Percentiles rank a stretch among this genome's conserved stretches.
phyloP scores from a whole-genome alignment of 2,113 vertebrate genomes.

The Apodemus sylvaticus region DNA sequence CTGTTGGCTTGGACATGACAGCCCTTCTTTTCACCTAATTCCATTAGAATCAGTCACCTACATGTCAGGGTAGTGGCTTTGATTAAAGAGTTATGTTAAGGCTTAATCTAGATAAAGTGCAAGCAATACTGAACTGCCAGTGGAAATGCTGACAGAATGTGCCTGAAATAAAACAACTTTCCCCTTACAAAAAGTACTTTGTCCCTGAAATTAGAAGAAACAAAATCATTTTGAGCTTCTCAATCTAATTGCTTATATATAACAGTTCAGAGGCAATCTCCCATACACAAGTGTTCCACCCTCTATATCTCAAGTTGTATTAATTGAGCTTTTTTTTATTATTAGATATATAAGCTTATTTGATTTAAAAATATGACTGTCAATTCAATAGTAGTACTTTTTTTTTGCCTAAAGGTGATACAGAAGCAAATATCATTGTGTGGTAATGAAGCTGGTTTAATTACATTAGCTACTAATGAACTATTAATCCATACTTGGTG shows the following conservation, averaged over 20 bases:
- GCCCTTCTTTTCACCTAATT: constrained; percentile 31
- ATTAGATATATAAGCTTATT: not conserved
- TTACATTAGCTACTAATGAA: constrained; percentile 40
- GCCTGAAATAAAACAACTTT: constrained; percentile 21
- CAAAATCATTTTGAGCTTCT: constrained; percentile 8
- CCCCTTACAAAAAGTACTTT: not conserved
- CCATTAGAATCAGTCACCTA: constrained; percentile 48
- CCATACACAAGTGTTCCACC: not conserved
- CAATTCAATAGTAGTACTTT: not conserved
- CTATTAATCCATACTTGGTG: constrained; percentile 8
- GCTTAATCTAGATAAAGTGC: constrained; percentile 67
- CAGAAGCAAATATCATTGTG: not conserved
- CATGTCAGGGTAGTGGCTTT: constrained; percentile 33
- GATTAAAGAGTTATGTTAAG: constrained; percentile 70
- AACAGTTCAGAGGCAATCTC: not conserved
- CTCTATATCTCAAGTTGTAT: not conserved
- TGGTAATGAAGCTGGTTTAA: not conserved
- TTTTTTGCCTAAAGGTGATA: not conserved
- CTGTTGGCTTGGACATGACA: not conserved
- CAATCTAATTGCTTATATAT: not conserved
- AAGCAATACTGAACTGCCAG: constrained; percentile 36
- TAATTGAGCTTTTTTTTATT: not conserved
- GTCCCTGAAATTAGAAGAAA: not conserved
- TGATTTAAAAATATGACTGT: not conserved
- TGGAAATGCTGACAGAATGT: constrained; percentile 35